Evolutionary conservation across 2,113 vertebrate species (phyloP).

Genomic region (Nothoprocta pentlandii): DNA sequence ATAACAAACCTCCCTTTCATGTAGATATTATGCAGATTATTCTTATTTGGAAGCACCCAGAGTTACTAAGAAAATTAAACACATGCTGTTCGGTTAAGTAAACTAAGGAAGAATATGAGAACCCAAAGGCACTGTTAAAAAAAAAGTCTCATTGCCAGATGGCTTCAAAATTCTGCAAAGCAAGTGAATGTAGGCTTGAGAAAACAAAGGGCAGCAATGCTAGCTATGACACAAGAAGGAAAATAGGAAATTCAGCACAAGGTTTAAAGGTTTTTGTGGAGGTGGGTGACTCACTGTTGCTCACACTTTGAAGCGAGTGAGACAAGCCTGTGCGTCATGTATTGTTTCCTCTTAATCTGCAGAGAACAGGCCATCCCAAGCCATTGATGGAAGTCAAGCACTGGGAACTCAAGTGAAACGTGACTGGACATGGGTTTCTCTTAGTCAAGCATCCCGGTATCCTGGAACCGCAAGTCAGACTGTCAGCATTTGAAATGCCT

Average conservation of each 20-base stretch:
- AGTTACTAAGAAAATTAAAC: slow-evolving; percentile 52
- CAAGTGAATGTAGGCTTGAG: slow-evolving; percentile 33
- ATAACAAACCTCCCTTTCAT: slow-evolving; percentile 54
- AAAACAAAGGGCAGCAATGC: slow-evolving; percentile 65
- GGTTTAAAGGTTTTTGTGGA: slow-evolving; percentile 66
- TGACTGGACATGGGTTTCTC: slow-evolving; percentile 66
- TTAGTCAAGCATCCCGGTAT: slow-evolving; percentile 65
- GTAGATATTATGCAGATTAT: slow-evolving; percentile 63
- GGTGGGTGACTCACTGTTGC: slow-evolving; percentile 71
- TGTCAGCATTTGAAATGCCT: slow-evolving; percentile 60
- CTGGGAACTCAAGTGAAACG: slow-evolving; percentile 40
- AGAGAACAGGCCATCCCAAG: slow-evolving; percentile 53
- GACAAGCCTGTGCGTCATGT: slow-evolving; percentile 39
- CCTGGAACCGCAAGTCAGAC: slow-evolving; percentile 44
- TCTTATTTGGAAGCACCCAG: slow-evolving; percentile 48
- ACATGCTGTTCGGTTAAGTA: slow-evolving; percentile 49
- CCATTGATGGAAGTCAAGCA: slow-evolving; percentile 49
- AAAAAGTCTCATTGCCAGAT: slow-evolving; percentile 49
- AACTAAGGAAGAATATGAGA: slow-evolving; percentile 42
- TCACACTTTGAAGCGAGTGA: slow-evolving; percentile 71
- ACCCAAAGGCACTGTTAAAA: slow-evolving; percentile 30
- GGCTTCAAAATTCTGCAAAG: slow-evolving; percentile 53
- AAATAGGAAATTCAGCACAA: slow-evolving; percentile 62
- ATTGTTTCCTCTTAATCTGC: slow-evolving; percentile 65
- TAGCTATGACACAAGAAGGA: slow-evolving; percentile 53